Evolutionary conservation across 2,113 vertebrate genomes (phyloP), one percentile per base, ranked within the genome.

Genomic region (Tylochromis polylepis): DNA sequence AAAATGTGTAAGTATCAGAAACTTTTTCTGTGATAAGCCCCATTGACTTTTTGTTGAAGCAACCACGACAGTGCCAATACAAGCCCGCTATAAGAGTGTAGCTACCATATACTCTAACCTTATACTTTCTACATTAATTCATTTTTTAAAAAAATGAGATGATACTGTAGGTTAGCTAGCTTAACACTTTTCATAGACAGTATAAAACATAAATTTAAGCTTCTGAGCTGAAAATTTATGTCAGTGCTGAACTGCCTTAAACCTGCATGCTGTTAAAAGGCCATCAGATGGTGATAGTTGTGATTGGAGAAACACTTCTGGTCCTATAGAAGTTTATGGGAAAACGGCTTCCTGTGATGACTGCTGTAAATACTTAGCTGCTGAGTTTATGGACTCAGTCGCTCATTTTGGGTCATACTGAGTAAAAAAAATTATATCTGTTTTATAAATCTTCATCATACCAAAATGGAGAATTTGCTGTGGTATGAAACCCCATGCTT

Each of bases 41-140:
- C 38, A 41, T 41, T 41, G 38, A 11, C 10, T 41, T 70, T 70
- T 70, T 70, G 12, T 70, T 7, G 34, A 36, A 7, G 34, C 5
- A 36, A 36, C 34, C 34, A 8, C 34, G 7, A 7, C 34, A 5
- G 14, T 46, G 12, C 43, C 11, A 46, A 12, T 43, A 2, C 41
- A 14, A n/a, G 41, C 4, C 4, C 43, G 5, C 5, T 36, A 36
- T 36, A 36, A 36, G 8, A 36, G 34, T n/a, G n/a, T n/a, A n/a
- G n/a, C n/a, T n/a, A 36, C 2, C 62, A 2, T 0, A 41, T 6
- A 67, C 36, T 67, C 34, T 41, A 36, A 41, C 34, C 20, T 8
- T 67, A 14, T 67, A 41, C 11, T 67, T 67, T 67, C 5, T 41
- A 22, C 1, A 24, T 2, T 67, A 15, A 41, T 67, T 0, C 0